Base-by-base conservation (phyloP, 2,888 invertebrate species). In the Drosophila eohydei region DNA sequence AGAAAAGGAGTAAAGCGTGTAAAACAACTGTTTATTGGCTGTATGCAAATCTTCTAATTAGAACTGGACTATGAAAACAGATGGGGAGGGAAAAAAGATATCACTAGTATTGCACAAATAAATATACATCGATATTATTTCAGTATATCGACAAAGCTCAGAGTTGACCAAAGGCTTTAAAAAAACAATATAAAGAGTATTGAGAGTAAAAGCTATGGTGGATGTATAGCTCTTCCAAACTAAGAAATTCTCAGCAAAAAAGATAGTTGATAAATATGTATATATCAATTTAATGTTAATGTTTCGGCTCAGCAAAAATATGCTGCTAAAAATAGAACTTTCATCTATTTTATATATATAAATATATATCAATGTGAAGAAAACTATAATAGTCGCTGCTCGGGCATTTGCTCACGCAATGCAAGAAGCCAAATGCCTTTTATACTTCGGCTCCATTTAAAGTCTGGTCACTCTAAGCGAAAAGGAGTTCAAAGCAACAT, bases 401-500 rank as follows among this genome's bases (percentile, higher is more conserved):
- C 4, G 1, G 5, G 4, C 21, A 8, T 36, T 36, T 26, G 12
- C 3, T 4, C 11, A 38, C 36, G 30, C 38, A n/a, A 38, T n/a
- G 9, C 46, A 8, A 32, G 30, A 9, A 1, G 21, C 2, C 43
- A 56, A 32, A 43, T 43, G 21, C 21, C 11, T 64, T 51, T 43
- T 30, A n/a, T 4, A 38, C n/a, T 51, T 56, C 32, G 57, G 48
- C 36, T 61, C 50, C 36, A 26, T 60, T 69, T 60, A 3, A 30
- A 55, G 28, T 55, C 76, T 80, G 78, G 76, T 71, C 76, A 80
- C 65, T 52, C 68, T 58, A 51, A 65, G 26, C 41, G 16, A 52
- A 63, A 66, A 59, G 75, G 65, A 74, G 75, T 71, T 74, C 64
- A 68, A 51, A 64, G 41, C 68, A 68, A 30, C 48, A 48, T 9